Evolutionary conservation across 2,113 vertebrate genomes (phyloP).

Genomic region (Fukomys damarensis): DNA sequence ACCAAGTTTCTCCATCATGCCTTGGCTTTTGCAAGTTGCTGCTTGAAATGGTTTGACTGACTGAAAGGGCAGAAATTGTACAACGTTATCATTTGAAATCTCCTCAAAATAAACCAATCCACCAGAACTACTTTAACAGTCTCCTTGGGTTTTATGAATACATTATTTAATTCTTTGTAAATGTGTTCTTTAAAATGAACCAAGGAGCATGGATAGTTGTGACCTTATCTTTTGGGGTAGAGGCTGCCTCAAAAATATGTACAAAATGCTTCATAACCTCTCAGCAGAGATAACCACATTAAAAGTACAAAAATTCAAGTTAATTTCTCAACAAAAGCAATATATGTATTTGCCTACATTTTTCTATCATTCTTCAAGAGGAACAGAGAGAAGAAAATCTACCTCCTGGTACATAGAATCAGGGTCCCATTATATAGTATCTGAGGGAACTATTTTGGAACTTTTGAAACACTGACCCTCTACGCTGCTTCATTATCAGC

Average conservation of each 20-base stretch:
- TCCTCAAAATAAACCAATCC: background rate
- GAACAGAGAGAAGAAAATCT: background rate
- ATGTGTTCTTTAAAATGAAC: background rate
- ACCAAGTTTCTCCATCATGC: no score
- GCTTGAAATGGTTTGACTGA: background rate
- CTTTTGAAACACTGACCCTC: background rate
- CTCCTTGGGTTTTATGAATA: background rate
- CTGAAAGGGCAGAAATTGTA: background rate
- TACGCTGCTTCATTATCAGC: background rate
- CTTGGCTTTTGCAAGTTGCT: background rate
- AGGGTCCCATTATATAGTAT: background rate
- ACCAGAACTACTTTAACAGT: background rate
- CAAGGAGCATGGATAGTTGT: background rate
- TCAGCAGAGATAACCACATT: background rate
- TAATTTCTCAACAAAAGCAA: constrained; percentile 18
- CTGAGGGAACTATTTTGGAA: background rate
- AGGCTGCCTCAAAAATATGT: background rate
- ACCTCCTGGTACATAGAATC: background rate
- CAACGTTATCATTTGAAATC: background rate
- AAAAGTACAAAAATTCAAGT: background rate
- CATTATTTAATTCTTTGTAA: background rate
- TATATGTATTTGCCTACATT: background rate
- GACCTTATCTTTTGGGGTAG: background rate
- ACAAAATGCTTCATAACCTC: background rate
- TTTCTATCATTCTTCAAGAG: background rate